phyloP scores from a whole-genome alignment of 92 coral and sea anemone species.

The Porites evermanni region DNA sequence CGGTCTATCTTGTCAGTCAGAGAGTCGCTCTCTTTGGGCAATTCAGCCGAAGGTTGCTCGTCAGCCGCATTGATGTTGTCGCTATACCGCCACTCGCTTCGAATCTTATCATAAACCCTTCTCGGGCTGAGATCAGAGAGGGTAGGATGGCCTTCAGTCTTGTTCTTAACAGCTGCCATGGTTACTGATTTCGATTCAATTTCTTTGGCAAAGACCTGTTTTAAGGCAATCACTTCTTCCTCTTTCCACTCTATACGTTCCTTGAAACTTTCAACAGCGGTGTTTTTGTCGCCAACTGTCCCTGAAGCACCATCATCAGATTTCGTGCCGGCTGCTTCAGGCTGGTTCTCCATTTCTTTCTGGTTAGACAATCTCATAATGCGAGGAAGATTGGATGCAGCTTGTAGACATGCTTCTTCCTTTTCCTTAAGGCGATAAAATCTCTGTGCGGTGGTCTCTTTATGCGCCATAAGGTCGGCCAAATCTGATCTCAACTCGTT shows the following conservation, averaged over 20 bases:
- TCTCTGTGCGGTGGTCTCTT: conserved; percentile 54
- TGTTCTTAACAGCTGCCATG: conserved; percentile 22
- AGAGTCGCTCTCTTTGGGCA: neutral
- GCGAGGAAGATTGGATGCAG: conserved; percentile 5
- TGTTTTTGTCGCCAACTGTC: neutral
- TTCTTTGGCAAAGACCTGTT: neutral
- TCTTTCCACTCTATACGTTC: neutral
- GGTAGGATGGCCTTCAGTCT: conserved; percentile 8
- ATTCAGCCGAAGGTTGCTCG: neutral
- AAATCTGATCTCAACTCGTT: conserved; percentile 35
- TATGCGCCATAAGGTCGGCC: conserved; percentile 65
- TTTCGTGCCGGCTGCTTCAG: neutral
- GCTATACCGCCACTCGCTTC: conserved; percentile 23
- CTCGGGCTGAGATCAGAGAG: conserved; percentile 22
- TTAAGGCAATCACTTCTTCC: neutral
- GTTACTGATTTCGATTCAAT: conserved; percentile 7
- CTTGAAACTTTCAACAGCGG: neutral
- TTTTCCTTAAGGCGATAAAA: conserved; percentile 30
- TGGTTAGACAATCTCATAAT: neutral
- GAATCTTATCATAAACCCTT: conserved; percentile 47
- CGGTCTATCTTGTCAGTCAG: neutral
- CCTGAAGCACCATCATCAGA: neutral
- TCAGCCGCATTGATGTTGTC: neutral
- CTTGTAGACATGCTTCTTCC: neutral
- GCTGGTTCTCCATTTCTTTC: neutral